Evolutionary conservation across 2,113 vertebrate genomes (phyloP).

Genomic region (Zosterops hypoxanthus): DNA sequence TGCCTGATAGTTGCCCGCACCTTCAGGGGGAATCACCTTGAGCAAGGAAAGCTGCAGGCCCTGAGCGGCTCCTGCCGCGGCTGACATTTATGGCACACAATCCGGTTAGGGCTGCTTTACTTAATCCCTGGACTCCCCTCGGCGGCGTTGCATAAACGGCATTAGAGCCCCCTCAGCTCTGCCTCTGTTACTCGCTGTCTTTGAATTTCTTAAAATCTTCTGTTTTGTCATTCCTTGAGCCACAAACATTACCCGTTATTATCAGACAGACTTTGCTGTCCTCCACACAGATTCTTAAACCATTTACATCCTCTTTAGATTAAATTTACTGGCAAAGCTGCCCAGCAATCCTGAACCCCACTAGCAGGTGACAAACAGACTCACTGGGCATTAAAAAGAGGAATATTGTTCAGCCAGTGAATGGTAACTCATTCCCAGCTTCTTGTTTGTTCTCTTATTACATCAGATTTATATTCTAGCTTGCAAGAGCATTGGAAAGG

Average conservation of each 20-base stretch:
- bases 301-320: background rate
- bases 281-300: background rate
- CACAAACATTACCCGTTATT: background rate
- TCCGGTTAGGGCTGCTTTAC: conserved; percentile 38
- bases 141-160: conserved; percentile 9
- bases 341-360: background rate
- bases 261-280: background rate
- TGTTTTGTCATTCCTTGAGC: background rate
- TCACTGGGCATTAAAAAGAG: background rate
- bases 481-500: background rate
- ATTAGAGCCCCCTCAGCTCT: background rate
- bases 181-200: background rate
- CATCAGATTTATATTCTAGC: background rate
- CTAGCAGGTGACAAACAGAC: background rate
- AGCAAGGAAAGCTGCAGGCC: background rate
- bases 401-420: background rate
- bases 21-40: conserved; percentile 9
- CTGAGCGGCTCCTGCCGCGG: background rate
- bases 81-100: conserved; percentile 27
- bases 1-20: background rate
- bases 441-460: background rate
- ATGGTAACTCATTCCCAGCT: background rate
- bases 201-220: background rate
- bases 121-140: conserved; percentile 23
- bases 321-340: background rate